These are phyloP conservation scores for Phylloscopus whistleri DNA, from an alignment of 2,113 vertebrate species.

Conservation along the genomic window DNA sequence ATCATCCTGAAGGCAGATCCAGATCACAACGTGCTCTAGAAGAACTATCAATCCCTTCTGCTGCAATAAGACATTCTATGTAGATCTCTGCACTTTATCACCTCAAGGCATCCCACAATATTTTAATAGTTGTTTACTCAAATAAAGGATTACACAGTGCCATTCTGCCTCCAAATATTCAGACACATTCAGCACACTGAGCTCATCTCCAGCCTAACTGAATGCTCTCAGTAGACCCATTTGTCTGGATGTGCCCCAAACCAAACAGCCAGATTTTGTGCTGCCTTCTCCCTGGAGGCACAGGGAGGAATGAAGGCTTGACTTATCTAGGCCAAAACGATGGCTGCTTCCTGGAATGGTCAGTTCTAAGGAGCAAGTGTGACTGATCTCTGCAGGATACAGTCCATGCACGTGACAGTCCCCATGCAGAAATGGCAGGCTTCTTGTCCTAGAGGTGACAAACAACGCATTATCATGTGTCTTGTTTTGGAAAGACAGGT, in stretches of 20 bases:
- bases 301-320: not conserved
- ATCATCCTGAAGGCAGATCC: not conserved
- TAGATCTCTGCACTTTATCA: not conserved
- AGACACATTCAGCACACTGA: fast-evolving
- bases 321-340: not conserved
- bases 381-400: not conserved
- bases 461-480: not conserved
- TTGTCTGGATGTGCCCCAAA: not conserved
- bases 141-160: not conserved
- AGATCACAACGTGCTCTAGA: not conserved
- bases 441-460: not conserved
- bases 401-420: not conserved
- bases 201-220: not conserved
- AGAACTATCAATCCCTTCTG: not conserved
- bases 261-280: not conserved
- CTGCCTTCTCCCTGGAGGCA: not conserved
- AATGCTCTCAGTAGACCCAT: not conserved
- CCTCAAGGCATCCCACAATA: not conserved
- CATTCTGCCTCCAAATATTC: not conserved
- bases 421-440: fast-evolving
- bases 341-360: not conserved
- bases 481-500: too few relatives aligned
- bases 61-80: not conserved
- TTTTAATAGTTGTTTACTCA: not conserved
- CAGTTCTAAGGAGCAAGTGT: not conserved